Conservation (phyloP, 1,140 invertebrate species). For the Chionoecetes opilio region DNA sequence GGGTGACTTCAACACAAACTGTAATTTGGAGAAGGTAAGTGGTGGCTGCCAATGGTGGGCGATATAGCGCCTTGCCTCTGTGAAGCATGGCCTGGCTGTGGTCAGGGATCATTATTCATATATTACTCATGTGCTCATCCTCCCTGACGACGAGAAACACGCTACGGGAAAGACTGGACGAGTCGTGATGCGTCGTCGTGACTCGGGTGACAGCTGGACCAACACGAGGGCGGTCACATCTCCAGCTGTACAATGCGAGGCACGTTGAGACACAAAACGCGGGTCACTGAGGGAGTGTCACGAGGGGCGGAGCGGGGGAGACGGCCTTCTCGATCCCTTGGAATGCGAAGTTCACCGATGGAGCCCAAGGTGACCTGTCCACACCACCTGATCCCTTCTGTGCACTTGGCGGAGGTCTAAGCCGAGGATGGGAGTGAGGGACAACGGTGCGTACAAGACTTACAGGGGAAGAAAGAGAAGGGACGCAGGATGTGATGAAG, state of each 20-base stretch:
- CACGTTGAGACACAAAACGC: background rate
- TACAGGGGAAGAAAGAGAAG: background rate
- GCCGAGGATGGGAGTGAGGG: background rate
- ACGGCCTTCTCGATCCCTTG: background rate
- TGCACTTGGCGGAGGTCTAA: background rate
- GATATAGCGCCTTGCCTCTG: slow-evolving; percentile 25
- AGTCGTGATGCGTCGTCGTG: background rate
- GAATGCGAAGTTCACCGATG: slow-evolving; percentile 8
- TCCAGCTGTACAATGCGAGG: background rate
- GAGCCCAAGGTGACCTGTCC: slow-evolving; percentile 13
- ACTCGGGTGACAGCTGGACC: background rate
- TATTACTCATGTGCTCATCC: background rate
- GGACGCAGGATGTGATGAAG: background rate
- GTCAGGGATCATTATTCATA: slow-evolving; percentile 10
- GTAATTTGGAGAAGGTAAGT: background rate
- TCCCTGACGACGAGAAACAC: background rate
- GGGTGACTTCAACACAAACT: slow-evolving; percentile 1
- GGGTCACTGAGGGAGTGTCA: slow-evolving; percentile 1
- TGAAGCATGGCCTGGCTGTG: background rate
- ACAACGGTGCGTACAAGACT: background rate
- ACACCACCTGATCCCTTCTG: slow-evolving; percentile 5
- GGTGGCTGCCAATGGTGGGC: slow-evolving; percentile 13
- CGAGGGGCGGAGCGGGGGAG: background rate
- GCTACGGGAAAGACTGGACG: background rate
- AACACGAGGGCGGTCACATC: background rate